Conservation (phyloP, 2,797 vertebrate species). For the Emys orbicularis region DNA sequence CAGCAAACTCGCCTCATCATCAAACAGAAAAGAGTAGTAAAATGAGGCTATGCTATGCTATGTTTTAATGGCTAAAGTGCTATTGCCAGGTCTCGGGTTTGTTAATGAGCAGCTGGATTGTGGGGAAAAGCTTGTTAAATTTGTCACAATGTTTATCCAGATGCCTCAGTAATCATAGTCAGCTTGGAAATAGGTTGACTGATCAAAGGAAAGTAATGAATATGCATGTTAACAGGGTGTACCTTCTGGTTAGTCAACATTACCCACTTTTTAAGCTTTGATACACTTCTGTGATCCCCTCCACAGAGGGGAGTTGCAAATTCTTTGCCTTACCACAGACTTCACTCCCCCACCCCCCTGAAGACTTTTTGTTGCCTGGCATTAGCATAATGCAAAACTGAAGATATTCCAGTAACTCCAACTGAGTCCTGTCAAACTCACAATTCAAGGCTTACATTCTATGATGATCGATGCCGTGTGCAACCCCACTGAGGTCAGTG, state of each 20-base stretch:
- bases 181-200: neutral
- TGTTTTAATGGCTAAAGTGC: neutral
- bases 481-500: neutral
- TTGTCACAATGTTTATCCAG: neutral
- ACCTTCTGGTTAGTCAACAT: neutral
- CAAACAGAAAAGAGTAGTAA: neutral
- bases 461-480: neutral
- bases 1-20: neutral
- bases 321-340: neutral
- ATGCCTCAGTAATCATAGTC: neutral
- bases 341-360: too few species aligned
- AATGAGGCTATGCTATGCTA: neutral
- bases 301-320: neutral
- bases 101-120: neutral
- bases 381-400: accelerated
- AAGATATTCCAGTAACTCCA: neutral
- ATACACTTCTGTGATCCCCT: neutral
- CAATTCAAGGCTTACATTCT: neutral
- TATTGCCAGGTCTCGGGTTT: neutral
- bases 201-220: neutral
- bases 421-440: neutral
- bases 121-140: accelerated
- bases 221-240: neutral
- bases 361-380: neutral
- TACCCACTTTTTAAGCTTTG: neutral